phyloP scores from a whole-genome alignment of 2,888 invertebrate genomes.

The Plagodis pulveraria region DNA sequence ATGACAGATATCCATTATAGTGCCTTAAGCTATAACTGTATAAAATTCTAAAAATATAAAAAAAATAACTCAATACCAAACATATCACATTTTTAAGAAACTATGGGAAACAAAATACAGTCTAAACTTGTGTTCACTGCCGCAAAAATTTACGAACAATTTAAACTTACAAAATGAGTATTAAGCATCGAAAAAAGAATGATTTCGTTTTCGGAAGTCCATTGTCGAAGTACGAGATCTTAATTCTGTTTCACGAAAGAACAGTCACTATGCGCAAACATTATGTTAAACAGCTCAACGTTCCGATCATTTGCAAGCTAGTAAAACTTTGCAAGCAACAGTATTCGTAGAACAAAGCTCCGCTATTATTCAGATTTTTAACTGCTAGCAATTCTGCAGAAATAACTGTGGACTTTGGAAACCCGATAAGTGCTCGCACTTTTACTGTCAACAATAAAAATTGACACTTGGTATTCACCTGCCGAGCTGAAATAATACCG shows the following conservation, averaged over 20 bases:
- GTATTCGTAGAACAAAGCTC: conserved; percentile 6
- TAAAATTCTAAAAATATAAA: too few species aligned
- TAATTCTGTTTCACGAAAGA: conserved; percentile 1
- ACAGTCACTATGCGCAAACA: background rate
- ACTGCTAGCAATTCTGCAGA: conserved; percentile 5
- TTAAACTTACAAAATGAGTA: too few species aligned
- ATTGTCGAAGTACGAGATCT: too few species aligned
- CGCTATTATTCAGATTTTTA: conserved; percentile 9
- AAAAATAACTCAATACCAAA: too few species aligned
- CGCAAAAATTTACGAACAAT: too few species aligned
- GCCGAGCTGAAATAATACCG: conserved; percentile 69
- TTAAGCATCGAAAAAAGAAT: too few species aligned
- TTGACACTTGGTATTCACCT: conserved; percentile 73
- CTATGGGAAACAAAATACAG: too few species aligned
- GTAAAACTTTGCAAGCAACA: conserved; percentile 5
- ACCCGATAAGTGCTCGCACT: conserved; percentile 47
- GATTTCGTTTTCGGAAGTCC: too few species aligned
- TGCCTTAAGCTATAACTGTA: too few species aligned
- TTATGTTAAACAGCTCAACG: conserved; percentile 1
- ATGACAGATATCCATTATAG: too few species aligned
- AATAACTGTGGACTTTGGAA: conserved; percentile 38
- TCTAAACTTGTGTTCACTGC: too few species aligned
- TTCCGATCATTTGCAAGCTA: conserved; percentile 1
- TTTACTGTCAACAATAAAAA: conserved; percentile 57
- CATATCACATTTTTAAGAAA: too few species aligned